Percentiles rank a stretch among this genome's conserved stretches.
Evolutionary conservation across 2,888 invertebrate species (phyloP).

Genomic region (Cephus sareptanus): DNA sequence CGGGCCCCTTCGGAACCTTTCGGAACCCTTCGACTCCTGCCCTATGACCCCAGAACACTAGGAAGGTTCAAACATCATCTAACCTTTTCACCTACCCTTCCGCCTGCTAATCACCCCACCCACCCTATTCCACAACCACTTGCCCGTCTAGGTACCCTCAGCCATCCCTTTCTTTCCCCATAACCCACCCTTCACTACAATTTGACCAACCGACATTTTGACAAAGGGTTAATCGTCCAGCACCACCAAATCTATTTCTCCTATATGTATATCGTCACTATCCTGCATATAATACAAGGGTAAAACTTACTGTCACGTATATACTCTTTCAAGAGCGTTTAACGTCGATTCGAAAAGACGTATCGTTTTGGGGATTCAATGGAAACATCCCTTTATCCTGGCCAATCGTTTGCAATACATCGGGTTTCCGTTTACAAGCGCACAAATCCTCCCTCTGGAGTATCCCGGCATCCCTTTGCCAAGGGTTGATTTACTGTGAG

Average conservation of each 20-base stretch:
- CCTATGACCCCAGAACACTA: neutral
- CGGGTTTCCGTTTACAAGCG: slow-evolving; percentile 52
- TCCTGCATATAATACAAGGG: neutral
- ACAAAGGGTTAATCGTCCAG: neutral
- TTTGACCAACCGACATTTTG: neutral
- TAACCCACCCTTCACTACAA: neutral
- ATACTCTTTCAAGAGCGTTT: slow-evolving; percentile 5
- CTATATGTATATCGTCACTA: neutral
- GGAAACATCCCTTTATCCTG: slow-evolving; percentile 54
- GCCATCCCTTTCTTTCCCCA: neutral
- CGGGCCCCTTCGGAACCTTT: neutral
- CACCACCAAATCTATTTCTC: neutral
- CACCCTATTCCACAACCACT: neutral
- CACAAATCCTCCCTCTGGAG: slow-evolving; percentile 50
- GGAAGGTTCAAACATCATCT: slow-evolving; percentile 13
- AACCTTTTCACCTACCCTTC: slow-evolving; percentile 31
- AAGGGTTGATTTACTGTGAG: slow-evolving; percentile 60
- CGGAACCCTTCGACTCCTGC: neutral
- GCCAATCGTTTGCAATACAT: slow-evolving; percentile 64
- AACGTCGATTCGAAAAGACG: slow-evolving; percentile 37
- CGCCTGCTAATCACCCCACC: slow-evolving; percentile 3
- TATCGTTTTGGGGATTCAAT: slow-evolving; percentile 49
- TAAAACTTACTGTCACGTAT: neutral
- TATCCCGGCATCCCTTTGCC: neutral
- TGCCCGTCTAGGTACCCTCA: neutral